Evolutionary conservation across 2,797 vertebrate species (phyloP).

Genomic region (Fringilla coelebs): DNA sequence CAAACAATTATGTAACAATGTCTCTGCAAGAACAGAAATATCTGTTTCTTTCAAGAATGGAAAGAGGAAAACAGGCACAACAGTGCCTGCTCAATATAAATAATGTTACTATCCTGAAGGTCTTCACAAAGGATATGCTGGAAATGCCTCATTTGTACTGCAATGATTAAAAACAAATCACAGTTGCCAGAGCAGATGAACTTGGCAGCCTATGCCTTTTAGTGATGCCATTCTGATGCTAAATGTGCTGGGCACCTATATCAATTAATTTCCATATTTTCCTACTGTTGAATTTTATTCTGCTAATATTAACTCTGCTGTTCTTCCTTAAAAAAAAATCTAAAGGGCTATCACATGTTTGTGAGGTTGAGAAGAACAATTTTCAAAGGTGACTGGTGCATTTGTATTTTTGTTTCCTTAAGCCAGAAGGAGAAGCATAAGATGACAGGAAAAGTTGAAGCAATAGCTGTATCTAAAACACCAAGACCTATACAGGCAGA

Average conservation of each 20-base stretch:
- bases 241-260: background rate
- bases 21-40: background rate
- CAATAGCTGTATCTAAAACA: background rate
- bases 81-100: background rate
- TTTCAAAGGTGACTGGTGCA: background rate
- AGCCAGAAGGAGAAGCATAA: background rate
- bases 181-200: background rate
- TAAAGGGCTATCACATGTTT: background rate
- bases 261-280: background rate
- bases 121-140: background rate
- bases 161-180: background rate
- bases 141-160: background rate
- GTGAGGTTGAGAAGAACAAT: background rate
- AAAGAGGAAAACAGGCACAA: background rate
- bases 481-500: background rate
- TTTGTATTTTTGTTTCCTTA: background rate
- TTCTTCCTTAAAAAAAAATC: background rate
- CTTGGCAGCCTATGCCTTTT: background rate
- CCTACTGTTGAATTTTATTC: background rate
- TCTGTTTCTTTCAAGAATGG: background rate
- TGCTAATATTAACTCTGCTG: background rate
- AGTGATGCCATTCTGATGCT: background rate
- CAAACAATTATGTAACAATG: background rate
- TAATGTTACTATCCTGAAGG: background rate
- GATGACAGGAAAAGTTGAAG: background rate